Evolutionary conservation across 2,113 vertebrate species (phyloP).

Genomic region (Prochilodus magdalenae): DNA sequence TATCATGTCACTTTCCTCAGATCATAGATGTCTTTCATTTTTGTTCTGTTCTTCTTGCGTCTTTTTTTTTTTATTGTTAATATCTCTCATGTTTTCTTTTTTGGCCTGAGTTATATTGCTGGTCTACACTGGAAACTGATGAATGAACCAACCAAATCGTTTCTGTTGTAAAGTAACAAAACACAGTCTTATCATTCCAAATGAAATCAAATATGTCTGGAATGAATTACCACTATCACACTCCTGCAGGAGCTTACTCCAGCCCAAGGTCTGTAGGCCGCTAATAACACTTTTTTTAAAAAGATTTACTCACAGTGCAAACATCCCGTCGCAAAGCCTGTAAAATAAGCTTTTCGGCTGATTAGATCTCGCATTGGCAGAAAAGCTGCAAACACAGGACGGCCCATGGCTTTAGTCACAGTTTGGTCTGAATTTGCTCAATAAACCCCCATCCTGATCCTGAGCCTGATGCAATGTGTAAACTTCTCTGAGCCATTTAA

Average conservation of each 20-base stretch:
- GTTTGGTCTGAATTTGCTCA: constrained; percentile 39
- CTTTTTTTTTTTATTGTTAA: neutral
- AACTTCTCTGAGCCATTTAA: constrained; percentile 19
- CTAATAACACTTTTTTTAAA: constrained; percentile 52
- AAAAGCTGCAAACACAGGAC: constrained; percentile 44
- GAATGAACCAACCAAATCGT: constrained; percentile 35
- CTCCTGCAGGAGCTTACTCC: constrained; percentile 46
- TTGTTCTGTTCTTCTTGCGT: neutral
- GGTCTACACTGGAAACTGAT: constrained; percentile 15
- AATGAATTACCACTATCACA: constrained; percentile 49
- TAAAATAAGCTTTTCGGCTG: constrained; percentile 57
- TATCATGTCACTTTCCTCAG: neutral
- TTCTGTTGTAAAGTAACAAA: constrained; percentile 16
- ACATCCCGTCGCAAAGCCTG: constrained; percentile 39
- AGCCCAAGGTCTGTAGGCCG: constrained; percentile 42
- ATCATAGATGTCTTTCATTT: constrained; percentile 28
- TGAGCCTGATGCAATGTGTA: constrained; percentile 37
- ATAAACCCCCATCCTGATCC: constrained; percentile 31
- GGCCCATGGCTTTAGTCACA: constrained; percentile 36
- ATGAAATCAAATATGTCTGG: constrained; percentile 46
- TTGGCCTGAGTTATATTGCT: neutral
- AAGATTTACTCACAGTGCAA: constrained; percentile 53
- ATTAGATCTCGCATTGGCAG: constrained; percentile 53
- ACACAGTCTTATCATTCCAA: constrained; percentile 44
- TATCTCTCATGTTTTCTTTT: neutral